Evolutionary conservation across 2,888 invertebrate species (phyloP), one percentile per base, ranked within the genome.

Genomic region (Hydrotaea diabolus): DNA sequence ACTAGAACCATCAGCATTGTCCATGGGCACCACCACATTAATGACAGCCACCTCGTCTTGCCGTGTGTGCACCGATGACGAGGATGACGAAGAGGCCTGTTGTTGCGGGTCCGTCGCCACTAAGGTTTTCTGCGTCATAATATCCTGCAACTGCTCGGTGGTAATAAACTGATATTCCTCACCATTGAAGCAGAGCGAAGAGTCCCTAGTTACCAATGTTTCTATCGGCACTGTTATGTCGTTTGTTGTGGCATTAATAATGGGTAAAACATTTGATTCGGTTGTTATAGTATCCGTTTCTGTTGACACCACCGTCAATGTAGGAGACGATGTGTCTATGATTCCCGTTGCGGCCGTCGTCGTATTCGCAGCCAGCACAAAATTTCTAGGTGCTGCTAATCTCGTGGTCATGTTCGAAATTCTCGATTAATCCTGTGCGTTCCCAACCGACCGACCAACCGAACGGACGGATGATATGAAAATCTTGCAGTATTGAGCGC

Each of bases 251-350:
- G 75, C 66, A 84, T 83, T 83, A 31, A 86, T 77, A 86, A 86
- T 62, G 80, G 89, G 19, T 86, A 88, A 77, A 84, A 86, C 83
- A 73, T 66, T 73, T 75, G 80, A 77, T 7, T 82, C 82, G 76
- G 85, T 85, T 85, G 82, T 85, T 82, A 82, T 85, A 85, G 82
- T 78, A 79, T 78, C 76, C 78, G 87, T 26, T 75, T 57, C 55
- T 69, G 77, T 17, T 85, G 86, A 62, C 86, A 86, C 39, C 86
- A 87, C 7, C 85, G 85, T 73, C 83, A 86, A 64, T 73, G 86
- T 55, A 84, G 88, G 82, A 76, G 85, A 79, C 69, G 69, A 17
- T 2, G 69, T 43, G 13, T 75, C 77, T 77, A 85, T 79, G 79
- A 82, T 82, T 85, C 82, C 74, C 59, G 74, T 59, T 21, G 43